Conservation (phyloP, 2,888 invertebrate species). For the Isotomurus palustris region DNA sequence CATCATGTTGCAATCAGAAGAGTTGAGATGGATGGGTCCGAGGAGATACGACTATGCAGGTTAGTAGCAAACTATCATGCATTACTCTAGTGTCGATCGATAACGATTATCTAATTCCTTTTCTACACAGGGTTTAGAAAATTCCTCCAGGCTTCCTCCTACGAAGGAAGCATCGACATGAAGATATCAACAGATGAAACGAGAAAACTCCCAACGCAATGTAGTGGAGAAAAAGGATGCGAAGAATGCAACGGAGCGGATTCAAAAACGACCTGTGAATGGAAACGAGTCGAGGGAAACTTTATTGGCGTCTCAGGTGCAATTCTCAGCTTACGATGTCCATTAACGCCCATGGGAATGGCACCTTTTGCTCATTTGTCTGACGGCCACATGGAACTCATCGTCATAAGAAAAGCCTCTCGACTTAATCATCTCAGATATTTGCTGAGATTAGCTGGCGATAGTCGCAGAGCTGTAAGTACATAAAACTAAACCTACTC, state of each 20-base stretch:
- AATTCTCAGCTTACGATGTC: constrained; percentile 71
- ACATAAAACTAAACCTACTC: background rate
- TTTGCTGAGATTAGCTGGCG: constrained; percentile 61
- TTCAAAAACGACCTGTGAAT: constrained; percentile 42
- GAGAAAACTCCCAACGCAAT: constrained; percentile 37
- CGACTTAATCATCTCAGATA: constrained; percentile 66
- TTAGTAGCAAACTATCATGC: constrained; percentile 44
- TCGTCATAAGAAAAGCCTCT: constrained; percentile 68
- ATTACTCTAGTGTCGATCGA: background rate
- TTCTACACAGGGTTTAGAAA: constrained; percentile 36
- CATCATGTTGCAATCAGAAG: constrained; percentile 71
- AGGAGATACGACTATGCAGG: constrained; percentile 74
- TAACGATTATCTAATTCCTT: background rate
- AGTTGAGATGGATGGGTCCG: constrained; percentile 80
- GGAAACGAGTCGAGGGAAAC: constrained; percentile 61
- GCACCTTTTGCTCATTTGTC: constrained; percentile 73
- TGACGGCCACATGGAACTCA: constrained; percentile 72
- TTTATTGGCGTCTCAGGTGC: constrained; percentile 73
- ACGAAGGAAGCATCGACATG: constrained; percentile 45
- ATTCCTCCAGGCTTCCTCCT: constrained; percentile 37
- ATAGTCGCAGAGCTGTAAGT: constrained; percentile 62
- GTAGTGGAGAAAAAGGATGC: constrained; percentile 41
- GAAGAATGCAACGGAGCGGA: constrained; percentile 33
- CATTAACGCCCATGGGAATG: constrained; percentile 68
- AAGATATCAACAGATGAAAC: constrained; percentile 34